phyloP scores from a whole-genome alignment of 2,888 invertebrate genomes.

The Erynnis tages region DNA sequence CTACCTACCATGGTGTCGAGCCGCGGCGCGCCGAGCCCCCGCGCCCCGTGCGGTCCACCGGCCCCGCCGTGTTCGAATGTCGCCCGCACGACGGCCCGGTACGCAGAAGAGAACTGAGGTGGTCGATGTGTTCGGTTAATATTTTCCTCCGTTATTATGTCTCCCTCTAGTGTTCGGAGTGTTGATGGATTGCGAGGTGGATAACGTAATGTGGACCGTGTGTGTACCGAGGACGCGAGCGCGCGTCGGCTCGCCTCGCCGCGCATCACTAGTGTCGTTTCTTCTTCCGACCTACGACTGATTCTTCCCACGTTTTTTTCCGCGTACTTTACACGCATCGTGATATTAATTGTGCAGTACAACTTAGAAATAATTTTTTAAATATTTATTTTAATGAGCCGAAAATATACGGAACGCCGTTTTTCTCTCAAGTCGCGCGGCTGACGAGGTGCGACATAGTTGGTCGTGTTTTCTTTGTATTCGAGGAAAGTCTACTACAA shows the following conservation, averaged over 20 bases:
- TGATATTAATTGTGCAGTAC: conserved; percentile 15
- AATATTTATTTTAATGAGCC: not conserved
- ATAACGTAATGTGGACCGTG: not conserved
- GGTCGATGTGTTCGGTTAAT: too few relatives aligned
- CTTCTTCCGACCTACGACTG: conserved; percentile 3
- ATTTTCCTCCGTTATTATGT: too few relatives aligned
- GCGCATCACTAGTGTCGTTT: conserved; percentile 24
- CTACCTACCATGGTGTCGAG: too few relatives aligned
- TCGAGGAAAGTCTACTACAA: not conserved
- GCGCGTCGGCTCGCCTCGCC: conserved; percentile 7
- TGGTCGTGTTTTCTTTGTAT: too few relatives aligned
- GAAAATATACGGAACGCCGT: not conserved
- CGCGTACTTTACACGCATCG: conserved; percentile 8
- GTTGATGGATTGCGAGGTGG: not conserved
- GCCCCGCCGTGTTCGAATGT: too few relatives aligned
- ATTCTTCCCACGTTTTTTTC: conserved; percentile 3
- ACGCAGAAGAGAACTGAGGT: too few relatives aligned
- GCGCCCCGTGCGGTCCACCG: too few relatives aligned
- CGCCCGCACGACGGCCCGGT: too few relatives aligned
- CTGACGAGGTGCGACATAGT: too few relatives aligned
- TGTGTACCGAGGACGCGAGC: not conserved
- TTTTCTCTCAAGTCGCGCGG: not conserved
- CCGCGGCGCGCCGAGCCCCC: too few relatives aligned
- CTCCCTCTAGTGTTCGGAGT: not conserved
- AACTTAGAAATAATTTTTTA: conserved; percentile 19